Evolutionary conservation across 2,888 invertebrate species (phyloP).

Genomic region (Pherbina coryleti): DNA sequence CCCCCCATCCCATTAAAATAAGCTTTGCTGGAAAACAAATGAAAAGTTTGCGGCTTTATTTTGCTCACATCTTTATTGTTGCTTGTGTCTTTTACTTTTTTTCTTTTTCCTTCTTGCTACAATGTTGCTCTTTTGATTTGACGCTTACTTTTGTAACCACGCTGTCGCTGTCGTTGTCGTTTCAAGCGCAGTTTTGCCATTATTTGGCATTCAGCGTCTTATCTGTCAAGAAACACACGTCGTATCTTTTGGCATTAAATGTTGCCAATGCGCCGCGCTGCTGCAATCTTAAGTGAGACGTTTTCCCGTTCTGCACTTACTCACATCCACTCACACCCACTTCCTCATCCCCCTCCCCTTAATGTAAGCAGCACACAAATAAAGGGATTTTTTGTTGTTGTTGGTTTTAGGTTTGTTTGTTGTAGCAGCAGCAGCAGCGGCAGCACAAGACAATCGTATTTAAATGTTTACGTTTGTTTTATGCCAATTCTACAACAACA

Average conservation of each 20-base stretch:
- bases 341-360: neutral
- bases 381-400: neutral
- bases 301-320: neutral
- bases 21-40: conserved; percentile 13
- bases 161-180: neutral
- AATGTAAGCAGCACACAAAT: neutral
- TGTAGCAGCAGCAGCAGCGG: neutral
- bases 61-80: neutral
- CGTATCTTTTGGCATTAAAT: conserved; percentile 49
- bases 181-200: conserved; percentile 27
- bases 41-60: neutral
- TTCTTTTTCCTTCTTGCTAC: neutral
- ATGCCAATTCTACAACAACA: conserved; percentile 28
- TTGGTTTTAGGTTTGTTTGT: neutral
- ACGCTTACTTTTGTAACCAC: neutral
- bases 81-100: neutral
- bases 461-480: conserved; percentile 46
- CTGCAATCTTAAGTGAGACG: conserved; percentile 17
- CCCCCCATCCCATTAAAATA: neutral
- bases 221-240: conserved; percentile 64
- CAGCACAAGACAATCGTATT: conserved; percentile 39
- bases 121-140: conserved; percentile 22
- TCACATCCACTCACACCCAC: neutral
- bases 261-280: neutral
- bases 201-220: conserved; percentile 53